A percentile compares a stretch with the other conserved stretches of the same genome.
These are phyloP conservation scores for Chrysoperla carnea DNA, from an alignment of 1,140 invertebrate genomes.

Conservation along the genomic window DNA sequence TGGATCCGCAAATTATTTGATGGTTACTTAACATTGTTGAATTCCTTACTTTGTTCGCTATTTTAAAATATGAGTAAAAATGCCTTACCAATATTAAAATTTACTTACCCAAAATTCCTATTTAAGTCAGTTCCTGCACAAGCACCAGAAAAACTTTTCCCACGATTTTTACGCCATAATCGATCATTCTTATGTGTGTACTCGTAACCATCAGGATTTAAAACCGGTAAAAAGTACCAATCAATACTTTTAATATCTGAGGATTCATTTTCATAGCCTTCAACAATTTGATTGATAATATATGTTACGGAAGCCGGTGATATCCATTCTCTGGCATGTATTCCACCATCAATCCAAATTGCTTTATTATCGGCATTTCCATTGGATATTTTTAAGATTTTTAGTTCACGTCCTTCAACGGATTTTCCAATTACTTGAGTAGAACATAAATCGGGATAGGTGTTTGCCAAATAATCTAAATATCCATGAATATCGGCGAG, in stretches of 20 bases:
- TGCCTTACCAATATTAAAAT: too few relatives aligned
- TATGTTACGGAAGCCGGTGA: slow-evolving; percentile 69
- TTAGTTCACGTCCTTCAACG: slow-evolving; percentile 52
- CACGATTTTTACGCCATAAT: slow-evolving; percentile 70
- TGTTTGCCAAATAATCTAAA: slow-evolving; percentile 50
- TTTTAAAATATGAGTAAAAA: too few relatives aligned
- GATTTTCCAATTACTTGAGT: slow-evolving; percentile 58
- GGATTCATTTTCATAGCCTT: slow-evolving; percentile 45
- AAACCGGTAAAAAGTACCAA: slow-evolving; percentile 66
- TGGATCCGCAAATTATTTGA: too few relatives aligned
- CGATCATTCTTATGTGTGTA: slow-evolving; percentile 55
- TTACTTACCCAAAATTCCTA: slow-evolving; percentile 50
- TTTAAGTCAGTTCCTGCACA: slow-evolving; percentile 68
- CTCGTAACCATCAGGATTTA: slow-evolving; percentile 80
- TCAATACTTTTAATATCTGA: slow-evolving; percentile 56
- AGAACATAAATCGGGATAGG: slow-evolving; percentile 49
- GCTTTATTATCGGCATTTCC: slow-evolving; percentile 37
- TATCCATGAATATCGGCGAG: slow-evolving; percentile 52
- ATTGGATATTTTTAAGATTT: slow-evolving; percentile 48
- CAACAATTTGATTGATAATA: slow-evolving; percentile 61
- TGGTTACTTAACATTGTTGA: too few relatives aligned
- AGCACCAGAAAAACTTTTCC: slow-evolving; percentile 24
- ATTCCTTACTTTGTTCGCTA: too few relatives aligned
- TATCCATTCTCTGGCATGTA: slow-evolving; percentile 88
- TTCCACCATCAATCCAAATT: slow-evolving; percentile 53